Evolutionary conservation across 2,797 vertebrate species (phyloP).

Genomic region (Falco naumanni): DNA sequence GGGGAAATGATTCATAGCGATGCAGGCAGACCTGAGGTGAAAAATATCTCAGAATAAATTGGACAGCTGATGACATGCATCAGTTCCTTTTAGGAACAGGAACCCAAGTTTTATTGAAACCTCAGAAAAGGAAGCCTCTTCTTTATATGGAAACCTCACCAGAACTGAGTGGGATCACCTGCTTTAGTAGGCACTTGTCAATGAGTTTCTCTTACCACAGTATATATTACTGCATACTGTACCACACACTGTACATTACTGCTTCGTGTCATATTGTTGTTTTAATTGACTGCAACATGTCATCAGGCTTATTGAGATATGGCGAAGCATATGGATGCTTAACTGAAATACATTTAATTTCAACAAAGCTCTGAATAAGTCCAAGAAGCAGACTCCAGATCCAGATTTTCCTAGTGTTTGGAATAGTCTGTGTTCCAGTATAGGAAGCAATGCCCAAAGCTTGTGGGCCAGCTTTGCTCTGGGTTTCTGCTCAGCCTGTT

Average conservation of each 20-base stretch:
- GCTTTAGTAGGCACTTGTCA: background rate
- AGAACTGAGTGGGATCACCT: background rate
- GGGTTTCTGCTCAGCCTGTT: background rate
- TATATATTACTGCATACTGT: background rate
- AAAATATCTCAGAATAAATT: constrained; percentile 18
- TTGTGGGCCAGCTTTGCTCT: background rate
- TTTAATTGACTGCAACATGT: background rate
- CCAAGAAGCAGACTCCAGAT: background rate
- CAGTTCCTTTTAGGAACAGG: constrained; percentile 22
- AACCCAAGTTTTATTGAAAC: background rate
- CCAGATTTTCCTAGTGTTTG: background rate
- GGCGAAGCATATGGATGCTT: background rate
- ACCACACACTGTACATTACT: background rate
- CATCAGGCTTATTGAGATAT: background rate
- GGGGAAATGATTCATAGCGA: constrained; percentile 2
- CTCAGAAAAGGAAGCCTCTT: background rate
- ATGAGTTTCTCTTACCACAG: background rate
- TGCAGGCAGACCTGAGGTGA: constrained; percentile 7
- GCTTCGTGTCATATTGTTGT: background rate
- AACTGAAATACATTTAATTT: background rate
- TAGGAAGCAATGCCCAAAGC: background rate
- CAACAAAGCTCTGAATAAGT: background rate
- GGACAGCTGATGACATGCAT: background rate
- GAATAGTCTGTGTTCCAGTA: background rate
- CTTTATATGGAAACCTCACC: background rate